Percentiles rank a stretch among this genome's conserved stretches.
Conservation (phyloP, 2,888 invertebrate genomes). For the Ennomos quercinarius region DNA sequence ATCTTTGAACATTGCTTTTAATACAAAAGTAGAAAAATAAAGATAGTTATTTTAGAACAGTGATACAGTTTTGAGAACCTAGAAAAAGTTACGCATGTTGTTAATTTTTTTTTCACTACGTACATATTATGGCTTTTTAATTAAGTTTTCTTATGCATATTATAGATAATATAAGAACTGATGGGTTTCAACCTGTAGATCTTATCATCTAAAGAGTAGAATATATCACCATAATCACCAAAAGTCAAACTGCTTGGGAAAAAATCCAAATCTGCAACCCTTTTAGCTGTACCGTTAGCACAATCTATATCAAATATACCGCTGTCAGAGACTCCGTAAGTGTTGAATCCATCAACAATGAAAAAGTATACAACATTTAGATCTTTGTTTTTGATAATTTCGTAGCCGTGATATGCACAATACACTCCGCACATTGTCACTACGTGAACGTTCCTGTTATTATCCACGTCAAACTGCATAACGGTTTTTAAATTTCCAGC, state of each 20-base stretch:
- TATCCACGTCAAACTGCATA: constrained; percentile 73
- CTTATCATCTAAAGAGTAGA: constrained; percentile 62
- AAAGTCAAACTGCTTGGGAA: constrained; percentile 66
- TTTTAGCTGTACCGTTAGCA: constrained; percentile 67
- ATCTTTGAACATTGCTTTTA: no score
- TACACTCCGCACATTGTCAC: constrained; percentile 74
- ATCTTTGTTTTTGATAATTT: constrained; percentile 67
- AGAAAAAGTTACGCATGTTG: no score
- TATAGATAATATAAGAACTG: constrained; percentile 67
- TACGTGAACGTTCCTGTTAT: constrained; percentile 65
- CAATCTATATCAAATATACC: constrained; percentile 70
- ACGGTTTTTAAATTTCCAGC: constrained; percentile 64
- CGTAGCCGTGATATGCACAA: constrained; percentile 59
- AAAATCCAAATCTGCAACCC: constrained; percentile 61
- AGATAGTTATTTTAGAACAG: no score
- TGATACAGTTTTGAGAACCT: no score
- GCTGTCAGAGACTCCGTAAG: constrained; percentile 62
- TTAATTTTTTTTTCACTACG: no score
- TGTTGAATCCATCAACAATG: constrained; percentile 60
- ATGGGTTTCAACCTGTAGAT: constrained; percentile 72
- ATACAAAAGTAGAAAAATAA: no score
- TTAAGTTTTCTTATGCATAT: constrained; percentile 53
- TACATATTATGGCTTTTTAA: background rate
- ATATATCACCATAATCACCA: constrained; percentile 77
- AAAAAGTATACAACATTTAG: constrained; percentile 64